These are phyloP conservation scores for Miichthys miiuy DNA, from an alignment of 2,797 vertebrate genomes.

Conservation along the genomic window DNA sequence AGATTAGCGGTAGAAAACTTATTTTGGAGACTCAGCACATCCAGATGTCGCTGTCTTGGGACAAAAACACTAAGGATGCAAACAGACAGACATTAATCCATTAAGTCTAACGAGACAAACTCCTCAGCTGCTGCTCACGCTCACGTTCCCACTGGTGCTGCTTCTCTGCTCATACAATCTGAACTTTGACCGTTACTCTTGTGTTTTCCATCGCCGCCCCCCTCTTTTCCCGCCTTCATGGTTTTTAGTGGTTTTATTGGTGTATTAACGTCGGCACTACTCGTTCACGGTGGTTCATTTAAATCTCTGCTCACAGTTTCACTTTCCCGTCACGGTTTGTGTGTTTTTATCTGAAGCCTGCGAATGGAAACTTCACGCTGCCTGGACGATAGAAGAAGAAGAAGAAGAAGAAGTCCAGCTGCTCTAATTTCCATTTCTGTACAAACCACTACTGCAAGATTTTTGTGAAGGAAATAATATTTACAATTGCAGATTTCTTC, in stretches of 20 bases:
- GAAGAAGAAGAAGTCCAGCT: too few species aligned
- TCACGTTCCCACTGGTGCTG: conserved; percentile 74
- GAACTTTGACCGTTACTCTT: conserved; percentile 49
- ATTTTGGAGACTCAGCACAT: conserved; percentile 40
- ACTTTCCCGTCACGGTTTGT: conserved; percentile 14
- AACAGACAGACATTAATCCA: conserved; percentile 19
- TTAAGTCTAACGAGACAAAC: conserved; percentile 5
- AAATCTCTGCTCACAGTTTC: conserved; percentile 4
- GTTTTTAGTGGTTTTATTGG: conserved; percentile 55
- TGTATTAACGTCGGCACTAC: conserved; percentile 33
- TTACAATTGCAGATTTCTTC: background rate
- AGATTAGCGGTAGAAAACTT: conserved; percentile 38
- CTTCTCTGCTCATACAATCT: conserved; percentile 78
- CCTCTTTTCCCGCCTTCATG: conserved; percentile 13
- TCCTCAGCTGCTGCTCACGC: conserved; percentile 61
- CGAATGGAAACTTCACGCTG: conserved; percentile 3
- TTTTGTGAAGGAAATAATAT: background rate
- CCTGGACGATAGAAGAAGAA: background rate
- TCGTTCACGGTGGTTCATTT: conserved; percentile 35
- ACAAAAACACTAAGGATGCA: conserved; percentile 68
- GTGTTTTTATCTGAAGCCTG: conserved; percentile 33
- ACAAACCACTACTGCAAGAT: conserved; percentile 3
- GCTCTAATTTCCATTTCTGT: background rate
- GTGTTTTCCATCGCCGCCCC: background rate
- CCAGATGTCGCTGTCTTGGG: conserved; percentile 29